phyloP scores from a whole-genome alignment of 2,113 vertebrate species.

The Morphnarchus princeps region DNA sequence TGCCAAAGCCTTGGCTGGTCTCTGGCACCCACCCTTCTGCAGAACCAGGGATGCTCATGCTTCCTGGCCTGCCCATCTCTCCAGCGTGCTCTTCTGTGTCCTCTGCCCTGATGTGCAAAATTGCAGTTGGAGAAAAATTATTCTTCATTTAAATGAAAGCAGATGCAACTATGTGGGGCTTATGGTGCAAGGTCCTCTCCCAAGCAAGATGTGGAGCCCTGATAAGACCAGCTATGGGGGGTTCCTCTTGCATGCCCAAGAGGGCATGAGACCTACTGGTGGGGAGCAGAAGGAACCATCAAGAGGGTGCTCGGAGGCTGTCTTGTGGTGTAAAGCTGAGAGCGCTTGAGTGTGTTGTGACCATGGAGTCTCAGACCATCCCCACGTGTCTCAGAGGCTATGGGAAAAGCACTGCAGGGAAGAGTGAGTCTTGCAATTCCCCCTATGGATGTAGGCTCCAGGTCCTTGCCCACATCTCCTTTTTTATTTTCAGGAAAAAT shows the following conservation, averaged over 20 bases:
- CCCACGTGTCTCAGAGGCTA: rapidly evolving
- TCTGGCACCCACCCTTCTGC: not conserved
- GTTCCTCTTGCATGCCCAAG: not conserved
- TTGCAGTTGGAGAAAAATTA: not conserved
- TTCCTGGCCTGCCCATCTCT: not conserved
- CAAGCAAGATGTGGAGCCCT: not conserved
- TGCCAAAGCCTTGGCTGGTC: not conserved
- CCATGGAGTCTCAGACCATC: not conserved
- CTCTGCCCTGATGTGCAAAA: not conserved
- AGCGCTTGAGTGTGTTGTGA: not conserved
- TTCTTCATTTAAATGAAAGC: not conserved
- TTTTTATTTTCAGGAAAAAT: not conserved
- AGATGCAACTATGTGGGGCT: not conserved
- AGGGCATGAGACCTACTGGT: not conserved
- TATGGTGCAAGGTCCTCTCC: not conserved
- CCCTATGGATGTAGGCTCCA: rapidly evolving
- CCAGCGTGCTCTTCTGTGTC: not conserved
- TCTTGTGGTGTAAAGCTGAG: not conserved
- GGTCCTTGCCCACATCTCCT: too few relatives aligned
- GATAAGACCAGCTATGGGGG: rapidly evolving
- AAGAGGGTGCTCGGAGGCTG: not conserved
- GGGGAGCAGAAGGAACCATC: not conserved
- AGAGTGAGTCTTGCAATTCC: not conserved
- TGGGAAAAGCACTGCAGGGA: not conserved
- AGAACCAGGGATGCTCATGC: not conserved